A percentile compares a stretch with the other conserved stretches of the same genome.
These are phyloP conservation scores for Mesaphorura yosii DNA, from an alignment of 1,140 invertebrate genomes.

Conservation along the genomic window DNA sequence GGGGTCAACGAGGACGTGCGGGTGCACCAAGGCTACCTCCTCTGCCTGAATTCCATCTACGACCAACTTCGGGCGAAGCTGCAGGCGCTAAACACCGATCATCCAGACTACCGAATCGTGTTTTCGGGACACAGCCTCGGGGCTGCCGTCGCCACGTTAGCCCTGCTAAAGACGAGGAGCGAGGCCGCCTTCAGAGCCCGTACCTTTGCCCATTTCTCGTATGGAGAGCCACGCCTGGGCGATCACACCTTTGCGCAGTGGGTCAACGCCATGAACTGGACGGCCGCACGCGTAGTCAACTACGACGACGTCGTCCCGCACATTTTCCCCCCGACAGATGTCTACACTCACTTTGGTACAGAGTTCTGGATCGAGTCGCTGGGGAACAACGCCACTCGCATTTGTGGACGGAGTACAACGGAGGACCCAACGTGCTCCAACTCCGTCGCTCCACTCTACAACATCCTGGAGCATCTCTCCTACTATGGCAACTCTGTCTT, in stretches of 20 bases:
- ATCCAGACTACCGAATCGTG: neutral
- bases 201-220: neutral
- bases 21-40: neutral
- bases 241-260: neutral
- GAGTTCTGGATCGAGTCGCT: neutral
- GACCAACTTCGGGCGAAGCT: neutral
- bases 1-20: neutral
- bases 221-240: neutral
- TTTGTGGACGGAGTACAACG: neutral
- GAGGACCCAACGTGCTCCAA: constrained; percentile 2
- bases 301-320: neutral
- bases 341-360: neutral
- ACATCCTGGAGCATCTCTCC: neutral
- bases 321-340: neutral
- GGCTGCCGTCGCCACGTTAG: neutral
- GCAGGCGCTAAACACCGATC: neutral
- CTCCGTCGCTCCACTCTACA: neutral
- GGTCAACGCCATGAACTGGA: neutral
- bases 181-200: neutral
- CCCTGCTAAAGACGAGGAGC: neutral
- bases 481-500: no score
- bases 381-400: neutral
- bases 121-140: neutral
- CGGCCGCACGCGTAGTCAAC: neutral
- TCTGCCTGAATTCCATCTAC: neutral